These are phyloP conservation scores for Dermolepida albohirtum DNA, from an alignment of 2,888 invertebrate species.

Conservation along the genomic window DNA sequence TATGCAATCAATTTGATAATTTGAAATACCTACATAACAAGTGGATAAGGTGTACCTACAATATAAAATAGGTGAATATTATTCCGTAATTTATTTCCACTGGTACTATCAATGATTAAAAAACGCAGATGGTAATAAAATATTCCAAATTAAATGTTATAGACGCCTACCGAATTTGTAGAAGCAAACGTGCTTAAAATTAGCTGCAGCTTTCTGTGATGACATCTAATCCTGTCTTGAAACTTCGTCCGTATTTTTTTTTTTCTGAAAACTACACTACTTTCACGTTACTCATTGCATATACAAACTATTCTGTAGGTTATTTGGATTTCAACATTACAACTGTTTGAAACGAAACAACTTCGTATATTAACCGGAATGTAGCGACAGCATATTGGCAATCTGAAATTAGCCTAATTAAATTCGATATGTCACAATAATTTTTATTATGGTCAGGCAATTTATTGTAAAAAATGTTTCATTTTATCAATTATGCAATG, in stretches of 20 bases:
- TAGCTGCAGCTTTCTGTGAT: no score
- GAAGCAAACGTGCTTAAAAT: slow-evolving; percentile 19
- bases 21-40: no score
- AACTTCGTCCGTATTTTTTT: background rate
- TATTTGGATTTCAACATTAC: slow-evolving; percentile 29
- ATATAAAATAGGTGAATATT: no score
- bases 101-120: no score
- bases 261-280: slow-evolving; percentile 8
- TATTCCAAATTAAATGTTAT: slow-evolving; percentile 1
- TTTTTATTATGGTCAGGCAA: no score
- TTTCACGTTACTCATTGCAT: slow-evolving; percentile 22
- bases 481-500: no score
- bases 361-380: slow-evolving; percentile 8
- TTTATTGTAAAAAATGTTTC: no score
- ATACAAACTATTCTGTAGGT: slow-evolving; percentile 23
- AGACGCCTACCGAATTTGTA: slow-evolving; percentile 29
- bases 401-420: no score
- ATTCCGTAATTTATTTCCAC: no score
- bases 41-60: no score
- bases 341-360: slow-evolving; percentile 25
- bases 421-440: no score
- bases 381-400: background rate
- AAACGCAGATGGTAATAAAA: slow-evolving; percentile 13
- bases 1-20: slow-evolving; percentile 28
- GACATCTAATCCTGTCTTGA: no score